phyloP scores from a whole-genome alignment of 2,113 vertebrate species.

The Odocoileus virginianus region DNA sequence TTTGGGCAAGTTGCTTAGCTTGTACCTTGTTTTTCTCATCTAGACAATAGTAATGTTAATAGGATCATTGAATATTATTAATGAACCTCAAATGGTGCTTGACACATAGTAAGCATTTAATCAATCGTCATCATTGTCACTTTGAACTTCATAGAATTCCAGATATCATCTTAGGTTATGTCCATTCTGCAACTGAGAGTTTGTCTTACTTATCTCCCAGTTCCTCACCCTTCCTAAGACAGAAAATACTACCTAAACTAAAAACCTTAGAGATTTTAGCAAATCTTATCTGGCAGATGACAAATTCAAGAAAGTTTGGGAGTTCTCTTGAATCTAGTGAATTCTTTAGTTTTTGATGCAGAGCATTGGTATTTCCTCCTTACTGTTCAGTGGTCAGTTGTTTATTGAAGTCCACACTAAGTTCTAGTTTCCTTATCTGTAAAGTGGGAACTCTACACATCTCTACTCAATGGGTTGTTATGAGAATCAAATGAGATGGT shows the following conservation, averaged over 20 bases:
- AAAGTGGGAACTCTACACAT: background rate
- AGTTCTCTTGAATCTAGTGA: background rate
- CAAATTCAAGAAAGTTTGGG: background rate
- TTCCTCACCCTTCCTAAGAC: background rate
- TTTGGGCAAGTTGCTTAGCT: background rate
- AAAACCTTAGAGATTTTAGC: background rate
- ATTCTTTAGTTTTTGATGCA: slow-evolving; percentile 7
- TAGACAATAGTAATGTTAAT: background rate
- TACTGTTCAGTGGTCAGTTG: background rate
- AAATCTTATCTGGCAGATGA: background rate
- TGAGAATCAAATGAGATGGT: background rate
- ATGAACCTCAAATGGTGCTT: background rate
- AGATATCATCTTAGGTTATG: background rate
- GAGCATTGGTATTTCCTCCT: background rate
- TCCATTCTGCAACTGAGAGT: background rate
- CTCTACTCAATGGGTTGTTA: background rate
- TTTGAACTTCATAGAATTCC: background rate
- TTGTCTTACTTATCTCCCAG: background rate
- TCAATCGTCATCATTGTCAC: background rate
- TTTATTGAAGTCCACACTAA: background rate
- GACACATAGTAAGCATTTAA: background rate
- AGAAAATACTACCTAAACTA: background rate
- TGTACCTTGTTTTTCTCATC: background rate
- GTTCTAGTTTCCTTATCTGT: background rate
- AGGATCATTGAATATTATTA: background rate